Conservation (phyloP, 2,113 vertebrate species). For the Rhipidura dahli region DNA sequence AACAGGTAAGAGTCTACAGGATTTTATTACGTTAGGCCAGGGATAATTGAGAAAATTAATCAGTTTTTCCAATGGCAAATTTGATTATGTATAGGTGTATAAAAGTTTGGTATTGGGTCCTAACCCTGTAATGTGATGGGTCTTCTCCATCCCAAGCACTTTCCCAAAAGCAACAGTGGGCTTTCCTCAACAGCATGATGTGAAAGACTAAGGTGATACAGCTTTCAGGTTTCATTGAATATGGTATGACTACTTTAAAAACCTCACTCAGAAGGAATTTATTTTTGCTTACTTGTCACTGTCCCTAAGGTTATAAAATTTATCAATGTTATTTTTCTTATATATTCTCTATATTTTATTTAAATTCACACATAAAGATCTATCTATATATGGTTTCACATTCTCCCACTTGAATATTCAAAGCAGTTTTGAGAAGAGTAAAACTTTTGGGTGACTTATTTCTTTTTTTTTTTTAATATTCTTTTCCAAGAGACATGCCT, state of each 20-base stretch:
- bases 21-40: background rate
- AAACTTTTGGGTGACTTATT: background rate
- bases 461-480: background rate
- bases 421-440: background rate
- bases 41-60: background rate
- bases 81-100: background rate
- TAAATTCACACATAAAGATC: background rate
- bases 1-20: background rate
- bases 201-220: background rate
- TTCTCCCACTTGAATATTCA: background rate
- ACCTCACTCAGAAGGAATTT: background rate
- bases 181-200: background rate
- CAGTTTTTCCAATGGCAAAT: background rate
- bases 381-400: background rate
- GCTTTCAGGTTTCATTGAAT: background rate
- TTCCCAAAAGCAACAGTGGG: accelerated
- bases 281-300: background rate
- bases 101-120: background rate
- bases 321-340: background rate
- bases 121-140: background rate
- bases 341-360: background rate
- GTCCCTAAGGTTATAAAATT: background rate
- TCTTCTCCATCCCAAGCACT: background rate
- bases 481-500: background rate
- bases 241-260: background rate